These are phyloP conservation scores for roundworm (Caenorhabditis elegans) DNA, from an alignment of 1,140 invertebrate species.

Conservation along the genomic window WBcel235 BX284604.4:9432501-9433000, in stretches of 20 bases:
- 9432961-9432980: too few relatives aligned
- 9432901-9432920: too few relatives aligned
- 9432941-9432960: too few relatives aligned
- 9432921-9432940: too few relatives aligned
- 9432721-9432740: background rate
- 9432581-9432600: background rate
- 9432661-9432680: background rate
- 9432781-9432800: slow-evolving; percentile 24
- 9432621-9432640: too few relatives aligned
- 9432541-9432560: slow-evolving; percentile 9
- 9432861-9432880: too few relatives aligned
- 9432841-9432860: too few relatives aligned
- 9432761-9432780: background rate
- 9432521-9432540: background rate
- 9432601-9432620: background rate
- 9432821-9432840: too few relatives aligned
- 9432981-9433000: too few relatives aligned
- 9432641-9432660: background rate
- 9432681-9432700: background rate
- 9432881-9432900: too few relatives aligned
- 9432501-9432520: slow-evolving; percentile 14
- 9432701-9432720: background rate
- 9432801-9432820: background rate
- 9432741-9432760: background rate
- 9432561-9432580: slow-evolving; percentile 23